Conservation (phyloP, 1,140 invertebrate genomes). For the Anagrus nilaparvatae region DNA sequence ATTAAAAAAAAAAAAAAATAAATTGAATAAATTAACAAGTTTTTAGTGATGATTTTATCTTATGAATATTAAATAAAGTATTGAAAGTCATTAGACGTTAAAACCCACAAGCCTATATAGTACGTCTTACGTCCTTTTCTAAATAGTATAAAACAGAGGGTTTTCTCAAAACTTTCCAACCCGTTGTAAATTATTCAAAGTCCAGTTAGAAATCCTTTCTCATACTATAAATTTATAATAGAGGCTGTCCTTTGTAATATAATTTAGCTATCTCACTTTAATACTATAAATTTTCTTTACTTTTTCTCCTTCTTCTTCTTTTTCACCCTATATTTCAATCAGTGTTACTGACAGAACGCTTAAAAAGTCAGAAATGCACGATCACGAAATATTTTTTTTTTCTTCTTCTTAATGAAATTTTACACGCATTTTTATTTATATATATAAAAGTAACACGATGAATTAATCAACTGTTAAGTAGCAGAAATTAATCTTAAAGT, state of each 20-base stretch:
- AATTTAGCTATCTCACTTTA: too few species aligned
- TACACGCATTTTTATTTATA: too few species aligned
- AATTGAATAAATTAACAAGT: too few species aligned
- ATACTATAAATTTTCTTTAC: too few species aligned
- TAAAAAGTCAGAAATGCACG: too few species aligned
- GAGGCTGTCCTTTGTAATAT: background rate
- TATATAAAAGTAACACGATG: too few species aligned
- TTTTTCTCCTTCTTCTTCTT: too few species aligned
- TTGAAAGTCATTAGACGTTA: slow-evolving; percentile 4
- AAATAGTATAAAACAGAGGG: slow-evolving; percentile 15
- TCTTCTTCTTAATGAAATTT: too few species aligned
- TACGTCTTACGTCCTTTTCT: slow-evolving; percentile 5
- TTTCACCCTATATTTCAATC: slow-evolving; percentile 38
- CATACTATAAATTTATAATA: background rate
- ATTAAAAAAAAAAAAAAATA: too few species aligned
- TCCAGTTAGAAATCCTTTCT: slow-evolving; percentile 28
- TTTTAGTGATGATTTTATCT: too few species aligned
- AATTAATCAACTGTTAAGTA: slow-evolving; percentile 38
- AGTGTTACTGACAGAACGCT: slow-evolving; percentile 31
- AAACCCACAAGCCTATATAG: slow-evolving; percentile 8
- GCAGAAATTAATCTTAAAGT: slow-evolving; percentile 30
- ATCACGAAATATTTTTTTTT: too few species aligned
- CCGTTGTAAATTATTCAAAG: slow-evolving; percentile 33
- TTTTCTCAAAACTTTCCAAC: slow-evolving; percentile 26
- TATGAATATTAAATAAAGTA: slow-evolving; percentile 2